These are phyloP conservation scores for Boulengeromyrus knoepffleri DNA, from an alignment of 2,113 vertebrate species.

Conservation along the genomic window DNA sequence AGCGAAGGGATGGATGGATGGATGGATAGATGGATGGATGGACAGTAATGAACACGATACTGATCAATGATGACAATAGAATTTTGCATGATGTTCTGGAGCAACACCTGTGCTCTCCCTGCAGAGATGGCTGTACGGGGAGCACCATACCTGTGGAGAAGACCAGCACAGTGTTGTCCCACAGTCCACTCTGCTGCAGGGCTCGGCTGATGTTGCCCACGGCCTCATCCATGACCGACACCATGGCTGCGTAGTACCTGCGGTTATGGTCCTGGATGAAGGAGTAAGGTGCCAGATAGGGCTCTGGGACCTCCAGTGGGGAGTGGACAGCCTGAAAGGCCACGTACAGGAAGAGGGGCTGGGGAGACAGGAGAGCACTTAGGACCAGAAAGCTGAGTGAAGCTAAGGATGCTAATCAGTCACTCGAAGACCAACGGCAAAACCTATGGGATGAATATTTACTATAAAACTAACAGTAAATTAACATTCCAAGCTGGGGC, in stretches of 20 bases:
- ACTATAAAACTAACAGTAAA: not conserved
- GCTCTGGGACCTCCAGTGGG: conserved; percentile 80
- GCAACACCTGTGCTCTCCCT: not conserved
- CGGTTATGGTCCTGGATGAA: conserved; percentile 72
- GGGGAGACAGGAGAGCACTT: conserved; percentile 28
- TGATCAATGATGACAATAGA: not conserved
- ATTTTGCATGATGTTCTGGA: not conserved
- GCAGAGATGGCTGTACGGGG: not conserved
- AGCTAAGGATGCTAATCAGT: not conserved
- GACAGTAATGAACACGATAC: not conserved
- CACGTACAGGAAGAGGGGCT: conserved; percentile 92
- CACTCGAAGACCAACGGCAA: not conserved
- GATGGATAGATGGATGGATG: too few relatives aligned
- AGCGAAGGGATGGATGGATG: too few relatives aligned
- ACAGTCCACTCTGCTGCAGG: conserved; percentile 67
- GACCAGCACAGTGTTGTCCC: conserved; percentile 82
- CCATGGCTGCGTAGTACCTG: conserved; percentile 82
- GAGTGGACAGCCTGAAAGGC: conserved; percentile 84
- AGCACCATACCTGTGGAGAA: conserved; percentile 84
- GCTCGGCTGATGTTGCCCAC: conserved; percentile 83
- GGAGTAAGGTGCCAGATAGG: conserved; percentile 69
- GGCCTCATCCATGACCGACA: conserved; percentile 87
- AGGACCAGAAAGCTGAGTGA: not conserved
- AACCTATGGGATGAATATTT: not conserved
- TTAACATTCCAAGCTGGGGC: not conserved